These are phyloP conservation scores for human (Homo sapiens) DNA, from an alignment of 2,113 vertebrate genomes.

Conservation along the genomic window DNA sequence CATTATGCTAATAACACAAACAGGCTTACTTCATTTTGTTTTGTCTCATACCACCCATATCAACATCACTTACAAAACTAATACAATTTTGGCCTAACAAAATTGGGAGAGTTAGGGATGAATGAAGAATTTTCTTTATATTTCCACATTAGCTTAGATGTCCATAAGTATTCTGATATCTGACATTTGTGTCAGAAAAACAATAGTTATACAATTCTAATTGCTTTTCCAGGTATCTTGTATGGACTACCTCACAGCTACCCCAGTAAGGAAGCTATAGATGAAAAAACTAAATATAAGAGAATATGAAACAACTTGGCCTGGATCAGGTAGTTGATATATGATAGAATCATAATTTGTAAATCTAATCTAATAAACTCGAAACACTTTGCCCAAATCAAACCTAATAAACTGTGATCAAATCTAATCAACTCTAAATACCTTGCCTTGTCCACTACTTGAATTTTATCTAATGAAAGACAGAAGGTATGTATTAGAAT, in stretches of 20 bases:
- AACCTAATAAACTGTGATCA: neutral
- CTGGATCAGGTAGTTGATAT: neutral
- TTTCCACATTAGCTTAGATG: neutral
- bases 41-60: neutral
- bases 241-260: neutral
- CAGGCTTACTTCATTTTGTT: neutral
- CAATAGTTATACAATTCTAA: neutral
- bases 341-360: neutral
- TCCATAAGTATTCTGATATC: neutral
- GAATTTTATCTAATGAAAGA: neutral
- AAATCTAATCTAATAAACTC: neutral
- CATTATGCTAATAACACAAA: neutral
- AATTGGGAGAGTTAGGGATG: neutral
- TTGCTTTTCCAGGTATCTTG: neutral
- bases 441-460: neutral
- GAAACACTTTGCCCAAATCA: neutral
- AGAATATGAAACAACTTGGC: neutral
- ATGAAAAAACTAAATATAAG: neutral
- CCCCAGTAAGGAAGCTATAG: too few relatives aligned
- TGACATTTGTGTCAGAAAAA: neutral
- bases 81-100: neutral
- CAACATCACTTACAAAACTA: neutral
- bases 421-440: neutral
- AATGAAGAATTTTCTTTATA: neutral
- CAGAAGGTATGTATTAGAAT: neutral